Percentiles rank a stretch among this genome's conserved stretches.
phyloP scores from a whole-genome alignment of 2,113 vertebrate species.

The Ornithorhynchus anatinus region DNA sequence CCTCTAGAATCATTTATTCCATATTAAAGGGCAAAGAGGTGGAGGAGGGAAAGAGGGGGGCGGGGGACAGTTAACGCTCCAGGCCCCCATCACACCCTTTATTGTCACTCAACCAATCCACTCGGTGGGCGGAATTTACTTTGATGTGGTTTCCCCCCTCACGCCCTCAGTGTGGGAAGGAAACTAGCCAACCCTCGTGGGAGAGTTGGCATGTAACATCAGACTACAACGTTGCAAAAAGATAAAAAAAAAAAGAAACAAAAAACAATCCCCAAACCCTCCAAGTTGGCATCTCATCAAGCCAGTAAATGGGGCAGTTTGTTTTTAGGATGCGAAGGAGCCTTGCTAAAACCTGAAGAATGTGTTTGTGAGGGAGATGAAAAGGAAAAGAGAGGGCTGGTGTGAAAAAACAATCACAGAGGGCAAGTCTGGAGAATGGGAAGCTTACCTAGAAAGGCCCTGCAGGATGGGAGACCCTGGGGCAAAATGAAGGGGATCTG shows the following conservation, averaged over 20 bases:
- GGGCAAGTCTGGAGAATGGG: constrained; percentile 2
- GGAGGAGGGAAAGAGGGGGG: neutral
- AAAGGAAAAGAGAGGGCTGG: neutral
- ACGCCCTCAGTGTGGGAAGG: constrained; percentile 42
- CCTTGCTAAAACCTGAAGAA: constrained; percentile 29
- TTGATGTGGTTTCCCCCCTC: constrained; percentile 14
- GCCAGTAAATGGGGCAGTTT: constrained; percentile 54
- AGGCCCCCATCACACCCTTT: neutral
- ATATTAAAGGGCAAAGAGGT: constrained; percentile 29
- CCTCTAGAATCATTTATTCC: constrained; percentile 36
- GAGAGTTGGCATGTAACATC: constrained; percentile 42
- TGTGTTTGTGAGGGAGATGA: constrained; percentile 44
- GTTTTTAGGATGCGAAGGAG: constrained; percentile 39
- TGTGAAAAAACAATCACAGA: neutral
- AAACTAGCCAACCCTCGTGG: constrained; percentile 44
- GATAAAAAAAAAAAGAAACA: no score
- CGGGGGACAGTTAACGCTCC: neutral
- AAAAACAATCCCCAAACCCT: no score
- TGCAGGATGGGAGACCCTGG: neutral
- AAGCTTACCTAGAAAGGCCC: neutral
- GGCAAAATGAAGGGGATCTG: neutral
- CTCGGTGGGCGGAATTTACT: constrained; percentile 1
- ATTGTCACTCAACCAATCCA: constrained; percentile 21
- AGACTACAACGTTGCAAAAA: constrained; percentile 53
- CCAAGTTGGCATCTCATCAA: constrained; percentile 52